phyloP scores from a whole-genome alignment of 2,888 invertebrate genomes.

The Phorcus lineatus region DNA sequence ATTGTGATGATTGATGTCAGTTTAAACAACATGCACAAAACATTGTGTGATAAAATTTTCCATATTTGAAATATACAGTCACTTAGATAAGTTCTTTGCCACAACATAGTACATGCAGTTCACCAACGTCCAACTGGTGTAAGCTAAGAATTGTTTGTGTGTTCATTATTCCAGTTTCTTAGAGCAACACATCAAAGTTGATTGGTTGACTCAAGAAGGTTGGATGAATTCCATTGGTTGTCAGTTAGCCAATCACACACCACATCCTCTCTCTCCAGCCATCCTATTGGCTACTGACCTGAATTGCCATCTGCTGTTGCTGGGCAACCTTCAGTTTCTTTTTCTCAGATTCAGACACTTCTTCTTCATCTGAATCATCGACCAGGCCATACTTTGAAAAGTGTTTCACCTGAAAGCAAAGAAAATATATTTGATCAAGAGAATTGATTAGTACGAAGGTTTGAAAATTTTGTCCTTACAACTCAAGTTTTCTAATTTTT shows the following conservation, averaged over 20 bases:
- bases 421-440: neutral
- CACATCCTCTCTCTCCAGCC: neutral
- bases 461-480: too few species aligned
- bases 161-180: constrained; percentile 1
- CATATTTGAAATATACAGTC: too few species aligned
- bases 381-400: constrained; percentile 96
- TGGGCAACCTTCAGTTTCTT: constrained; percentile 57
- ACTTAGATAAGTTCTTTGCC: too few species aligned
- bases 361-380: constrained; percentile 90
- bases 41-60: too few species aligned
- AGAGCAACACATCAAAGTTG: constrained; percentile 14
- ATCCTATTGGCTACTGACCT: constrained; percentile 52
- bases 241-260: constrained; percentile 21
- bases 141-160: too few species aligned
- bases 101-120: too few species aligned
- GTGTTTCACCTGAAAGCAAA: constrained; percentile 84
- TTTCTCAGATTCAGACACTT: constrained; percentile 72
- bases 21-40: too few species aligned
- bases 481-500: too few species aligned
- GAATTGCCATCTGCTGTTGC: constrained; percentile 55
- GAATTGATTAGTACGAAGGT: too few species aligned
- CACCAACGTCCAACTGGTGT: too few species aligned
- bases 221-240: constrained; percentile 8
- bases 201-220: constrained; percentile 6
- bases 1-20: too few species aligned